Conservation (phyloP, 2,888 invertebrate species). For the Acrobasis consociella region DNA sequence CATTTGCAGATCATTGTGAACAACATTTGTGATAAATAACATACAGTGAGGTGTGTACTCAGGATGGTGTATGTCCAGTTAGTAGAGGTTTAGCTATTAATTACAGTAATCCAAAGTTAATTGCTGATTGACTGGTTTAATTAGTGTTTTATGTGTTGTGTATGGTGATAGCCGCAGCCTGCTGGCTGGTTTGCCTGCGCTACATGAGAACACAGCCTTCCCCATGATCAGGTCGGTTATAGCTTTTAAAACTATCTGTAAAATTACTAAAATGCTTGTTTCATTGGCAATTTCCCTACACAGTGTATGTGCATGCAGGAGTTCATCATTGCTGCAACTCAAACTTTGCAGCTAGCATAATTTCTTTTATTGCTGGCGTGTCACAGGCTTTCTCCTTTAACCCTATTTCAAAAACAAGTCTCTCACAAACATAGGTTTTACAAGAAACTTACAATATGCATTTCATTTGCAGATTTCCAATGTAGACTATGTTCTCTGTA, state of each 20-base stretch:
- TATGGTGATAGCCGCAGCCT: conserved; percentile 19
- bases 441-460: too few species aligned
- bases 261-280: too few species aligned
- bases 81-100: conserved; percentile 37
- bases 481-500: too few species aligned
- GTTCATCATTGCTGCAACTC: too few species aligned
- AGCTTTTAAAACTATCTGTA: not conserved
- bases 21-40: conserved; percentile 25
- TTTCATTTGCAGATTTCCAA: too few species aligned
- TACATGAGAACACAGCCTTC: conserved; percentile 42
- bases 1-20: conserved; percentile 31
- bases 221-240: conserved; percentile 47
- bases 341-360: too few species aligned
- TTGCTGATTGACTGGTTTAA: conserved; percentile 42
- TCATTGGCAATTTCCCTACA: too few species aligned
- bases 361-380: too few species aligned
- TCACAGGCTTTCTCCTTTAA: too few species aligned
- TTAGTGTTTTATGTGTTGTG: conserved; percentile 47
- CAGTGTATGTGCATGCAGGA: too few species aligned
- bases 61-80: conserved; percentile 32
- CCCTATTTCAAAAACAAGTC: too few species aligned
- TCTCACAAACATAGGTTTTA: too few species aligned
- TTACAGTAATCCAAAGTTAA: conserved; percentile 39
- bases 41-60: conserved; percentile 33
- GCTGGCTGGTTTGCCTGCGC: conserved; percentile 27